Evolutionary conservation across 2,888 invertebrate genomes (phyloP), one percentile per base, ranked within the genome.

Genomic region (Nymphalis urticae): DNA sequence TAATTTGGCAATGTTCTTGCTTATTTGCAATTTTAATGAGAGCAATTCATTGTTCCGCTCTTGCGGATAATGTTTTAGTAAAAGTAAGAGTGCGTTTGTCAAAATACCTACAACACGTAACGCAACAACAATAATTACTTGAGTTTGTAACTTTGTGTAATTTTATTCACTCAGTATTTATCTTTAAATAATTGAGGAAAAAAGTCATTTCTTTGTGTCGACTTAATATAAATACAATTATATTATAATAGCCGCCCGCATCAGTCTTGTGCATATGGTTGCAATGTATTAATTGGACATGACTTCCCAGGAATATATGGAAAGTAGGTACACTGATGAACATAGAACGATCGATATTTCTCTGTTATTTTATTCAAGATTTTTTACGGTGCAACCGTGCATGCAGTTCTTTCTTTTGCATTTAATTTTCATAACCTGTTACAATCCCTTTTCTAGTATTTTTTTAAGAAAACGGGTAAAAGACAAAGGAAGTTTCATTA

Each of bases 11-110:
- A 76, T 77, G 72, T 72, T 75, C 73, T 74, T 72, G 70, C 76
- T 74, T 70, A 72, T 81, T 77, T 76, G 76, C 78, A 75, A 75
- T 80, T 78, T 78, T 76, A 76, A 78, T 77, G 64, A 76, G 70
- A 64, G 65, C 64, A 72, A 63, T 53, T 64, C 61, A 66, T 70
- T 70, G 62, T 68, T 70, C 54, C 71, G 62, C 62, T 61, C 69
- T 36, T 21, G 64, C 56, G 72, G 62, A 56, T 71, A 72, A 66
- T 64, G 71, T 71, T 62, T 71, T 64, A 69, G 65, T 70, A 75
- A 75, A 69, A 74, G 70, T 76, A 75, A 80, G 71, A 72, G 54
- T 77, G 64, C 54, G 21, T 36, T 48, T 53, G 53, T 71, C 62
- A 64, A 66, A 69, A 62, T 50, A 62, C 36, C 36, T 10, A 42